Evolutionary conservation across 2,797 vertebrate species (phyloP), one percentile per base, ranked within the genome.

Genomic region (Neoniphon sammara): DNA sequence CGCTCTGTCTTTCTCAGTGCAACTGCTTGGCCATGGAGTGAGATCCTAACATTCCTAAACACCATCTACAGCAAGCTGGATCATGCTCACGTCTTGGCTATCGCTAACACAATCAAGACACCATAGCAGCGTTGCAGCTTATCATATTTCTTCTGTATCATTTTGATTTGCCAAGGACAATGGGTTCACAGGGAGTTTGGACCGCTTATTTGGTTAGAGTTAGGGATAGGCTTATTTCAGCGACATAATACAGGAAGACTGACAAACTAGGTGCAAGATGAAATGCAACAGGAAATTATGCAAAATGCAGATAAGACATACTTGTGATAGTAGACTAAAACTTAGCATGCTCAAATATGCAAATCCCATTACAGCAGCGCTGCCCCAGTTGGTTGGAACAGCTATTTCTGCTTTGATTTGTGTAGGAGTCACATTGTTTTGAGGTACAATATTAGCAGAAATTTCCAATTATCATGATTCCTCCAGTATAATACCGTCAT

Each of bases 41-140:
- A 69, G 39, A 53, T 25, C 15, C 25, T 44, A 64, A 73, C 77
- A 85, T 87, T 81, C 74, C 75, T 83, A 23, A 74, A 72, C 57
- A 50, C 62, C 27, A 17, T 71, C 76, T 85, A 74, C 73, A 82
- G 68, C 75, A 75, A 69, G 84, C 75, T 82, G 68, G 61, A 71
- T 86, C 86, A 85, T n/a, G 77, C 49, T 73, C 74, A 30, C 58
- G 57, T 77, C 54, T 57, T 65, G 34, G 21, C 77, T 64, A 69
- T 76, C 59, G 80, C 53, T 66, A 63, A 67, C 78, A 46, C 55
- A 65, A 55, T 36, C 39, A 49, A 75, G 67, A 62, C 63, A 9
- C 55, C 46, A 53, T 59, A 62, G 53, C 53, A 62, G 67, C 46
- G 63, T 25, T 18, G 60, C 1, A 9, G 5, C 21, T 27, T 68